phyloP scores from a whole-genome alignment of 2,113 vertebrate species.

The Poeciliopsis occidentalis region DNA sequence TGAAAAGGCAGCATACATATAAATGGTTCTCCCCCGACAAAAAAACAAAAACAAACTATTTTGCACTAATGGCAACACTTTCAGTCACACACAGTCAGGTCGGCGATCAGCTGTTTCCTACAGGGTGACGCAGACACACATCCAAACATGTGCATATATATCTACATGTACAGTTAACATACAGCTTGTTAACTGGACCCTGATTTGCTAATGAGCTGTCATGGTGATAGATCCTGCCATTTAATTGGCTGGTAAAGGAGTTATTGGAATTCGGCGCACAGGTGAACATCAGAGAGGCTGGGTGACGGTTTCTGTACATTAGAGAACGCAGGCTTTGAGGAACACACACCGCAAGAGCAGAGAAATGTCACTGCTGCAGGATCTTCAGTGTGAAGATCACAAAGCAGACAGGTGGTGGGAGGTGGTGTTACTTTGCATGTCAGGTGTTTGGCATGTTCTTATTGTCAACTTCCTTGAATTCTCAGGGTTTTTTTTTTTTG shows the following conservation, averaged over 20 bases:
- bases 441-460: background rate
- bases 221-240: constrained; percentile 66
- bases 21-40: constrained; percentile 27
- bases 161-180: background rate
- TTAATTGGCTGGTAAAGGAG: constrained; percentile 67
- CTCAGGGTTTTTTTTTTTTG: background rate
- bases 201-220: constrained; percentile 68
- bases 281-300: constrained; percentile 34
- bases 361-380: constrained; percentile 43
- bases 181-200: constrained; percentile 44
- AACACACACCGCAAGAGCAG: constrained; percentile 13
- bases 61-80: constrained; percentile 39
- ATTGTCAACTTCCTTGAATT: background rate
- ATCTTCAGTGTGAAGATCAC: constrained; percentile 24
- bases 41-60: constrained; percentile 10
- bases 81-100: constrained; percentile 24
- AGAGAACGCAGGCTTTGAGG: constrained; percentile 44
- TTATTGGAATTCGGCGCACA: constrained; percentile 54
- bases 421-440: constrained; percentile 7
- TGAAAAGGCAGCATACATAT: constrained; percentile 29
- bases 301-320: constrained; percentile 35
- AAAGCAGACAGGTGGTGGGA: background rate
- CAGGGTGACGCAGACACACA: constrained; percentile 29
- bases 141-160: background rate
- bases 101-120: constrained; percentile 17